Percentiles rank a stretch among this genome's conserved stretches.
phyloP scores from a whole-genome alignment of 2,113 vertebrate genomes.

The Turdus rufiventris region DNA sequence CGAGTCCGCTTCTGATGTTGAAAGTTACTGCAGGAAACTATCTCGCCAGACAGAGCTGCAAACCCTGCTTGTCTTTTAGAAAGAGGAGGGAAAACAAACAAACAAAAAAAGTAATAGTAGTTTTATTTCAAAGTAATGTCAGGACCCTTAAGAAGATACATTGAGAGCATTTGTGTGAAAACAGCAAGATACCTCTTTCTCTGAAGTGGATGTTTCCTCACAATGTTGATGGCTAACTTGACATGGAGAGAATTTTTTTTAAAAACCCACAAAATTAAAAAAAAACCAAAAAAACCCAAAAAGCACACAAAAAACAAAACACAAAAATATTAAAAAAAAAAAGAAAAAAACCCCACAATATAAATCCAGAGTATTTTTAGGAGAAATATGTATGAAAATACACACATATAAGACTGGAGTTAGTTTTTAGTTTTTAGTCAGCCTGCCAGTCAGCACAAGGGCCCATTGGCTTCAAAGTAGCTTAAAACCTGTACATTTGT shows the following conservation, averaged over 20 bases:
- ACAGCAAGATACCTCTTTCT: background rate
- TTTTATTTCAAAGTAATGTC: background rate
- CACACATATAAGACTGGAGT: background rate
- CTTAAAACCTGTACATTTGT: background rate
- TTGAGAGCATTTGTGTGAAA: background rate
- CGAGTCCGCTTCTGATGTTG: slow-evolving; percentile 60
- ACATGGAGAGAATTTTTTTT: background rate
- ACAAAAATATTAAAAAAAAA: background rate
- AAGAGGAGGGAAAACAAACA: background rate
- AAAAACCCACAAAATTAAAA: background rate
- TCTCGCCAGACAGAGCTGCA: slow-evolving; percentile 64
- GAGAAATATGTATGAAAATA: background rate
- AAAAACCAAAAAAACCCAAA: background rate
- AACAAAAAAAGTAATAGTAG: background rate
- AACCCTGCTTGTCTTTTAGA: background rate
- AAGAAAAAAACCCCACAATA: background rate
- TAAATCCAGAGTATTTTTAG: background rate
- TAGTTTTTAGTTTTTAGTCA: background rate
- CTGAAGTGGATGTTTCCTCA: background rate
- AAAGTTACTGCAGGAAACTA: slow-evolving; percentile 71
- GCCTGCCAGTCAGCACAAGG: background rate
- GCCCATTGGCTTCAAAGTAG: background rate
- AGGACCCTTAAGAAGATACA: background rate
- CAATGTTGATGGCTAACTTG: background rate
- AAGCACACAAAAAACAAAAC: background rate